A percentile compares a stretch with the other conserved stretches of the same genome.
These are phyloP conservation scores for Allygus modestus DNA, from an alignment of 2,888 invertebrate species.

Conservation along the genomic window DNA sequence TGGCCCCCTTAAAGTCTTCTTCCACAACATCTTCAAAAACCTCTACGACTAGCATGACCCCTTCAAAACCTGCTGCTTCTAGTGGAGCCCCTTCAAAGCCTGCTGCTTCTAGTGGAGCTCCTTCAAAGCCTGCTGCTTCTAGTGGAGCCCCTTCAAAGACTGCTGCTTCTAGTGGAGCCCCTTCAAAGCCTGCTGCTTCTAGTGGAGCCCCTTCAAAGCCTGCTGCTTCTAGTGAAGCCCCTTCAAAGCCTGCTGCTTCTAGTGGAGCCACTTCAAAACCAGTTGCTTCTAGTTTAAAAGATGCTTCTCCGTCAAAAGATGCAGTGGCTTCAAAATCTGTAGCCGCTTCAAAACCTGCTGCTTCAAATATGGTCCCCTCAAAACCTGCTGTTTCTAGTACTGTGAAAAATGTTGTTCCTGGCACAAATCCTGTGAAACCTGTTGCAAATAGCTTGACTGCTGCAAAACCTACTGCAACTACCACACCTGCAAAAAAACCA, in stretches of 20 bases:
- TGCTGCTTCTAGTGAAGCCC: neutral
- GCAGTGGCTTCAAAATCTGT: neutral
- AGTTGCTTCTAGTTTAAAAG: neutral
- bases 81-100: neutral
- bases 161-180: neutral
- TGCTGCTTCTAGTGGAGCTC: neutral
- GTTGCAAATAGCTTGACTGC: neutral
- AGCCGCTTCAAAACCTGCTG: neutral
- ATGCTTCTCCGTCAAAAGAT: neutral
- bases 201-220: neutral
- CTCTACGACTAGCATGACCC: neutral
- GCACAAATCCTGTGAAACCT: neutral
- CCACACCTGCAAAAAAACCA: neutral
- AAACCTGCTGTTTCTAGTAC: slow-evolving; percentile 56
- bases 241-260: neutral
- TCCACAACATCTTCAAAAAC: neutral
- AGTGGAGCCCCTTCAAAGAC: neutral
- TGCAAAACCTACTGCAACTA: neutral
- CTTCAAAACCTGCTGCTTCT: slow-evolving; percentile 11
- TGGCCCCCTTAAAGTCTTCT: neutral
- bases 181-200: neutral
- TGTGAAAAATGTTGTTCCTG: neutral
- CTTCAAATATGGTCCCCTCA: neutral
- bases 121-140: slow-evolving; percentile 3
- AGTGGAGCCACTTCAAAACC: neutral